A percentile compares a stretch with the other conserved stretches of the same genome.
These are phyloP conservation scores for Oenanthe melanoleuca DNA, from an alignment of 2,113 vertebrate species.

Conservation along the genomic window DNA sequence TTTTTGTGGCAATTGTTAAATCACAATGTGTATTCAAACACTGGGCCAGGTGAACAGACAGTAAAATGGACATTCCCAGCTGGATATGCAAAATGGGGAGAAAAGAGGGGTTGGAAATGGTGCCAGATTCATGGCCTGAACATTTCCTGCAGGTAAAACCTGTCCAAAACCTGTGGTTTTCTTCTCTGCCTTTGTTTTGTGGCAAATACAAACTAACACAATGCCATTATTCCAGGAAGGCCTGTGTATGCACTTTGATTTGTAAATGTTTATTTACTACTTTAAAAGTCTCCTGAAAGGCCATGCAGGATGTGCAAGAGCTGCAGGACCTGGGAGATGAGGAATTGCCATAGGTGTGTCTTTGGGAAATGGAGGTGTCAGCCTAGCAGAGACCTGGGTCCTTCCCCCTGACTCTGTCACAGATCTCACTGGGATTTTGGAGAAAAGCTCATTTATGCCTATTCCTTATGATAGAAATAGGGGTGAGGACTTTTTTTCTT, in stretches of 20 bases:
- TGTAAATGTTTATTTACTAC: not conserved
- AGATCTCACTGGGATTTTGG: not conserved
- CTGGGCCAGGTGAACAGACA: not conserved
- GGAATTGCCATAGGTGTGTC: rapidly evolving
- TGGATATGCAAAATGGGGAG: not conserved
- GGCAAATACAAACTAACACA: not conserved
- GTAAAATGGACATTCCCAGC: not conserved
- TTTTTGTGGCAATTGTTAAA: not conserved
- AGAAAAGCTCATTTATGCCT: not conserved
- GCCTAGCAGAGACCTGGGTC: not conserved
- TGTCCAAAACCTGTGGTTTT: not conserved
- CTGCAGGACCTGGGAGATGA: not conserved
- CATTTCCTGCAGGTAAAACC: not conserved
- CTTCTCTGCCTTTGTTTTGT: not conserved
- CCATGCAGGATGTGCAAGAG: not conserved
- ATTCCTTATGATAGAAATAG: not conserved
- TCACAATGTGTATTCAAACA: not conserved
- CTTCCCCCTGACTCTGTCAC: not conserved
- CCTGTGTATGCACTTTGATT: not conserved
- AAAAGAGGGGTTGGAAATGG: not conserved
- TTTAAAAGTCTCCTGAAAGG: not conserved
- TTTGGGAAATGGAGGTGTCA: not conserved
- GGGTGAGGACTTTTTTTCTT: not conserved
- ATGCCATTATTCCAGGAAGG: not conserved
- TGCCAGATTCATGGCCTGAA: not conserved